These are phyloP conservation scores for Eolophus roseicapilla DNA, from an alignment of 2,113 vertebrate genomes.

Conservation along the genomic window DNA sequence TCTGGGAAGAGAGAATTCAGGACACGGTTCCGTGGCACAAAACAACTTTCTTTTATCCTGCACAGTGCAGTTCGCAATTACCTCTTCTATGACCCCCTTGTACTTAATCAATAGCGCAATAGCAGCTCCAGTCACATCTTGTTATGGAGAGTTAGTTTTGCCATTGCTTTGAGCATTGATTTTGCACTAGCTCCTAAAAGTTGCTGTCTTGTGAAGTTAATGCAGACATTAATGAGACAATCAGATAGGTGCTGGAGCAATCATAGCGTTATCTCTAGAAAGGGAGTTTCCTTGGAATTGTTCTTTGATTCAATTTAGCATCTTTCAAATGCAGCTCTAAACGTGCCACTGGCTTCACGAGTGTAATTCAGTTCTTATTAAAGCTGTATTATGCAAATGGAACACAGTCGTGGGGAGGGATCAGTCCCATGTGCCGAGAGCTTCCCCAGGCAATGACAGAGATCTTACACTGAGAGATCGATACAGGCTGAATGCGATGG, in stretches of 20 bases:
- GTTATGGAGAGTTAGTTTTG: constrained; percentile 18
- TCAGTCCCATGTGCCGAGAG: neutral
- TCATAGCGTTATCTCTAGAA: constrained; percentile 53
- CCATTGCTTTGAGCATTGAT: constrained; percentile 70
- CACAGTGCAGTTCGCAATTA: constrained; percentile 54
- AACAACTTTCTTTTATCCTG: constrained; percentile 42
- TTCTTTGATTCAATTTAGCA: neutral
- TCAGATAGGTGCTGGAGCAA: constrained; percentile 65
- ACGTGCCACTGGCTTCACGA: neutral
- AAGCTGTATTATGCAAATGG: neutral
- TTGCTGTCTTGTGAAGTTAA: constrained; percentile 70
- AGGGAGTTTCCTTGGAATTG: constrained; percentile 15
- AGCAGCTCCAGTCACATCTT: constrained; percentile 33
- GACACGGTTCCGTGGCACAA: neutral
- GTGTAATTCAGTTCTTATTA: neutral
- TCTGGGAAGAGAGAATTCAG: neutral
- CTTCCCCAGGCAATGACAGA: neutral
- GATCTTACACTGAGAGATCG: neutral
- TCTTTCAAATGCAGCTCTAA: neutral
- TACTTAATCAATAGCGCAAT: constrained; percentile 62
- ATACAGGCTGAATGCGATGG: neutral
- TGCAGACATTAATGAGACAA: constrained; percentile 69
- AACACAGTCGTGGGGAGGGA: rapidly evolving
- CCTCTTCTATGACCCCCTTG: constrained; percentile 53
- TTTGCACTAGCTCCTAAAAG: constrained; percentile 55